Evolutionary conservation across 2,888 invertebrate species (phyloP).

Genomic region (Ormyrus rosae): DNA sequence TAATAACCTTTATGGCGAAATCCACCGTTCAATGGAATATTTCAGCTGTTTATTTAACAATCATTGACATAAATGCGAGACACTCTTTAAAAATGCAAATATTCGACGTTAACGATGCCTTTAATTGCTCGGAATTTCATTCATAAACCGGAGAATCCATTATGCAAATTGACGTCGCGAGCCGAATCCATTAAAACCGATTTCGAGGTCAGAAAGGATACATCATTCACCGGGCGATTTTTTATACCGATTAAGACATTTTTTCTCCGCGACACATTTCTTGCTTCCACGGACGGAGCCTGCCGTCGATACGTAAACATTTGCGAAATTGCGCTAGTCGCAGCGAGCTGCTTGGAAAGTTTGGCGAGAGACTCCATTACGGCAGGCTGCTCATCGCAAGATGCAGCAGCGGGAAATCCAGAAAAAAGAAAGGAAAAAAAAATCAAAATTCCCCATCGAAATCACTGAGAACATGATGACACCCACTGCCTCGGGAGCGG

Average conservation of each 20-base stretch:
- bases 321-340: too few species aligned
- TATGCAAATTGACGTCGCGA: slow-evolving; percentile 29
- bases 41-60: too few species aligned
- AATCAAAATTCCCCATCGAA: slow-evolving; percentile 41
- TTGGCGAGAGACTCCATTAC: too few species aligned
- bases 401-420: background rate
- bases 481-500: too few species aligned
- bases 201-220: slow-evolving; percentile 21
- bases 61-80: too few species aligned
- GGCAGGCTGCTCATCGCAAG: too few species aligned
- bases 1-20: background rate
- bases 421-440: background rate
- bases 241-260: background rate
- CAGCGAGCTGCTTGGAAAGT: too few species aligned
- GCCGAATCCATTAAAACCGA: slow-evolving; percentile 24
- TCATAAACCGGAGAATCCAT: slow-evolving; percentile 17
- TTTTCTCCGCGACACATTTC: background rate
- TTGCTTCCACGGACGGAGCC: too few species aligned
- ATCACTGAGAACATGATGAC: too few species aligned
- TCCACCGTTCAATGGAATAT: too few species aligned
- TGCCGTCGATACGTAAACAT: too few species aligned
- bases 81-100: background rate
- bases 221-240: background rate
- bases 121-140: slow-evolving; percentile 7
- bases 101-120: background rate